Evolutionary conservation across 2,797 vertebrate species (phyloP).

Genomic region (Knipowitschia caucasica): DNA sequence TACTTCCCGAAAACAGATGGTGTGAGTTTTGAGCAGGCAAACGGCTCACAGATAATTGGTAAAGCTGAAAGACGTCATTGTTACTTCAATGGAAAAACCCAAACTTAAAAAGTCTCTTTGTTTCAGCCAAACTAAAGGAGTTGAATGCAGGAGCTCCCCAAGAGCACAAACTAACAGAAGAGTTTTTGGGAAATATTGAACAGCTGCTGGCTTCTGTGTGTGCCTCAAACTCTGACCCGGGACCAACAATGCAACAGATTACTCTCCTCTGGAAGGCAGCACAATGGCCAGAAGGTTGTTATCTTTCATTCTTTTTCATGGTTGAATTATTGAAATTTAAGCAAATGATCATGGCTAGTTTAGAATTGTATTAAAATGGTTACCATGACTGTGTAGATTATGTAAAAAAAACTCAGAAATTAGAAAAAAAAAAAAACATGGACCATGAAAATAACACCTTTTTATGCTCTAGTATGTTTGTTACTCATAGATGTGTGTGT

Average conservation of each 20-base stretch:
- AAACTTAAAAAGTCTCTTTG: constrained; percentile 11
- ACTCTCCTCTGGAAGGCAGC: constrained; percentile 88
- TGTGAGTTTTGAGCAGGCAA: constrained; percentile 95
- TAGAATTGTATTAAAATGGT: too few species aligned
- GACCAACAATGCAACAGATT: constrained; percentile 82
- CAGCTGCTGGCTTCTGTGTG: constrained; percentile 79
- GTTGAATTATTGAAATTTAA: too few species aligned
- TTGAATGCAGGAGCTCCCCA: constrained; percentile 82
- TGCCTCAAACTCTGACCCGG: constrained; percentile 69
- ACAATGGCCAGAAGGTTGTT: constrained; percentile 90
- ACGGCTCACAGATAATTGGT: constrained; percentile 88
- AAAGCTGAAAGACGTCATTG: constrained; percentile 16
- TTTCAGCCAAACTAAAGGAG: constrained; percentile 90
- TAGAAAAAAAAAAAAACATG: too few species aligned
- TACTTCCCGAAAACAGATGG: constrained; percentile 95
- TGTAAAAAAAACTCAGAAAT: too few species aligned
- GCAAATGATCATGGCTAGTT: too few species aligned
- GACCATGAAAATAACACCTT: too few species aligned
- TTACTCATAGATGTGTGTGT: background rate
- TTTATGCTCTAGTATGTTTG: background rate
- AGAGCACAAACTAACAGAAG: constrained; percentile 85
- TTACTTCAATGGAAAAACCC: background rate
- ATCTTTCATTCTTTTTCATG: background rate
- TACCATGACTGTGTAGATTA: too few species aligned
- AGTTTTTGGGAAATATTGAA: constrained; percentile 82